Percentiles rank a stretch among this genome's conserved stretches.
Evolutionary conservation across 2,797 vertebrate species (phyloP).

Genomic region (Helarctos malayanus): DNA sequence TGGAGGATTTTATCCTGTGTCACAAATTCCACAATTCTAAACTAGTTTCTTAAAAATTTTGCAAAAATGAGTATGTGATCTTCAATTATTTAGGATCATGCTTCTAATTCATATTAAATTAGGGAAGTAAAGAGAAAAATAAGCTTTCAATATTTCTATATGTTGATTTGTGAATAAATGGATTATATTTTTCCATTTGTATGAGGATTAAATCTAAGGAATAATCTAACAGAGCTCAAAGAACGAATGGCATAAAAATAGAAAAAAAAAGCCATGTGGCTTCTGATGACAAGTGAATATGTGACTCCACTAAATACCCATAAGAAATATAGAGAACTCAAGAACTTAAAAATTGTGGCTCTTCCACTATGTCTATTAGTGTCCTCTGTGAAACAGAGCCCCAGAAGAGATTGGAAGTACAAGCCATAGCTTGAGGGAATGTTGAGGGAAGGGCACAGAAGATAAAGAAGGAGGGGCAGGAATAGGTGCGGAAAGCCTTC

Average conservation of each 20-base stretch:
- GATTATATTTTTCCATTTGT: neutral
- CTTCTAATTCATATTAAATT: neutral
- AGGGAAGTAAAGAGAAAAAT: neutral
- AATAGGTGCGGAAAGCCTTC: neutral
- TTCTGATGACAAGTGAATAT: neutral
- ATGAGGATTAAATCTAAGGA: neutral
- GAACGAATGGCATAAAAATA: neutral
- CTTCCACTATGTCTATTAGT: neutral
- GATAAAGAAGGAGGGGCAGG: too few species aligned
- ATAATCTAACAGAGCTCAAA: neutral
- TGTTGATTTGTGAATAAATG: neutral
- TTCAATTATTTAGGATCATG: neutral
- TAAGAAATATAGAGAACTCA: neutral
- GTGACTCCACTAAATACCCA: neutral
- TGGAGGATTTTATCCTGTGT: neutral
- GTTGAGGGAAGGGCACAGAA: rapidly evolving
- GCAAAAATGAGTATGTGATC: neutral
- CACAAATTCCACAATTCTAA: neutral
- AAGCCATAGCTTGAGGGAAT: neutral
- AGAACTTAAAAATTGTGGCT: neutral
- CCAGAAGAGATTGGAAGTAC: neutral
- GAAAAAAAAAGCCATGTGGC: too few species aligned
- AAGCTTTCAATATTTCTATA: neutral
- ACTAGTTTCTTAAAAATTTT: neutral
- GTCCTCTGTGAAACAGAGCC: neutral